phyloP scores from a whole-genome alignment of 2,888 invertebrate genomes.

The Sinotaia quadrata region DNA sequence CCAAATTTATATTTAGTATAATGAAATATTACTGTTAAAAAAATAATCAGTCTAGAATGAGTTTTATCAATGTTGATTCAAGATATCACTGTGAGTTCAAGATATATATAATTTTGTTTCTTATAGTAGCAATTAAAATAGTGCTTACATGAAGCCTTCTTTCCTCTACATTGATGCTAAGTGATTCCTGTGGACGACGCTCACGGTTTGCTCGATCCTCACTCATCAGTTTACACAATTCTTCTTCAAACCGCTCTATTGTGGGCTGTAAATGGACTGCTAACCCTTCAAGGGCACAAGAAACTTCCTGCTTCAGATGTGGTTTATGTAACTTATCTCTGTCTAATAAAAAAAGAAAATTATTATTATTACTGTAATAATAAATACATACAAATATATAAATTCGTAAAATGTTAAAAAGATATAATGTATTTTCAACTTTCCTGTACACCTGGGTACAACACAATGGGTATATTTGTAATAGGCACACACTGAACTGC shows the following conservation, averaged over 20 bases:
- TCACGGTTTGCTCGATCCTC: slow-evolving; percentile 63
- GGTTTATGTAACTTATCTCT: slow-evolving; percentile 63
- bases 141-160: slow-evolving; percentile 61
- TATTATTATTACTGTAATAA: too few relatives aligned
- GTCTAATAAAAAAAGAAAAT: slow-evolving; percentile 39
- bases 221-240: slow-evolving; percentile 63
- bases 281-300: slow-evolving; percentile 62
- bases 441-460: too few relatives aligned
- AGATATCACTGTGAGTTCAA: too few relatives aligned
- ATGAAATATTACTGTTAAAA: too few relatives aligned
- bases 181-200: slow-evolving; percentile 50
- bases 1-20: too few relatives aligned
- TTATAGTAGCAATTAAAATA: too few relatives aligned
- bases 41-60: too few relatives aligned
- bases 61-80: too few relatives aligned
- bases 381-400: too few relatives aligned
- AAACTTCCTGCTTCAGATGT: slow-evolving; percentile 48
- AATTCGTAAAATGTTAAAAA: too few relatives aligned
- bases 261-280: slow-evolving; percentile 62
- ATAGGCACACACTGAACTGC: neutral
- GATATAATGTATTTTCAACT: too few relatives aligned
- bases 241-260: slow-evolving; percentile 69
- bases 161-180: slow-evolving; percentile 59
- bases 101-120: too few relatives aligned
- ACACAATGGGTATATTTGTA: neutral